These are phyloP conservation scores for Drosophila virilis DNA, from an alignment of 1,140 invertebrate species.

Conservation along the genomic window DNA sequence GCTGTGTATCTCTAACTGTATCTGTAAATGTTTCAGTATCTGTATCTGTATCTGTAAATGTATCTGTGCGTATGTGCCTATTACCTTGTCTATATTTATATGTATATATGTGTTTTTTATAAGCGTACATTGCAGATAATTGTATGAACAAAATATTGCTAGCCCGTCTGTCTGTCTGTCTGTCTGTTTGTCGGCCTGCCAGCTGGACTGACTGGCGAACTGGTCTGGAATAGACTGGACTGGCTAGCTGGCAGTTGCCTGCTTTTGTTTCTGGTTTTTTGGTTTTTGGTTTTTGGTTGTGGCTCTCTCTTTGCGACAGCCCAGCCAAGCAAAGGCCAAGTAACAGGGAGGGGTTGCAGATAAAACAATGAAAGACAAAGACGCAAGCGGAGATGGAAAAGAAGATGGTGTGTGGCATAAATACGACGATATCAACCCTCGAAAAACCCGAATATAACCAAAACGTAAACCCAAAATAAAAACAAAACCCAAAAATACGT, in stretches of 20 bases:
- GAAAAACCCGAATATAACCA: slow-evolving; percentile 11
- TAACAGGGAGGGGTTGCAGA: slow-evolving; percentile 19
- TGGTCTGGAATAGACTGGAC: slow-evolving; percentile 18
- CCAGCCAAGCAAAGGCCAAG: not conserved
- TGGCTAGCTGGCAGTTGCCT: not conserved
- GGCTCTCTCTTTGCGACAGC: slow-evolving; percentile 9
- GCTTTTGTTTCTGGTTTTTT: slow-evolving; percentile 24
- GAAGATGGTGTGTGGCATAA: slow-evolving; percentile 4
- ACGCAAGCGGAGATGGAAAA: slow-evolving; percentile 9
- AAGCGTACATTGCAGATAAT: slow-evolving; percentile 59
- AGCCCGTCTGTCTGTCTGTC: slow-evolving; percentile 11
- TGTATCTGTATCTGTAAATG: slow-evolving; percentile 12
- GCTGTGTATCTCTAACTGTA: slow-evolving; percentile 17
- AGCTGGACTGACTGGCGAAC: not conserved
- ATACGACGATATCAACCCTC: slow-evolving; percentile 41
- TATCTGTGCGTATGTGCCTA: slow-evolving; percentile 29
- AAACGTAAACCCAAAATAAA: slow-evolving; percentile 22
- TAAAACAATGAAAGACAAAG: slow-evolving; percentile 13
- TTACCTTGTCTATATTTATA: slow-evolving; percentile 30
- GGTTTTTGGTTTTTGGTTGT: slow-evolving; percentile 1
- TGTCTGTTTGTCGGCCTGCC: not conserved
- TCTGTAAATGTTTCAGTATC: slow-evolving; percentile 10
- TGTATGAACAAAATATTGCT: slow-evolving; percentile 52
- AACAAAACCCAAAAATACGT: slow-evolving; percentile 26
- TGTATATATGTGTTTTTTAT: slow-evolving; percentile 17